Conservation (phyloP, 2,888 invertebrate genomes). For the Ectemnius continuus region DNA sequence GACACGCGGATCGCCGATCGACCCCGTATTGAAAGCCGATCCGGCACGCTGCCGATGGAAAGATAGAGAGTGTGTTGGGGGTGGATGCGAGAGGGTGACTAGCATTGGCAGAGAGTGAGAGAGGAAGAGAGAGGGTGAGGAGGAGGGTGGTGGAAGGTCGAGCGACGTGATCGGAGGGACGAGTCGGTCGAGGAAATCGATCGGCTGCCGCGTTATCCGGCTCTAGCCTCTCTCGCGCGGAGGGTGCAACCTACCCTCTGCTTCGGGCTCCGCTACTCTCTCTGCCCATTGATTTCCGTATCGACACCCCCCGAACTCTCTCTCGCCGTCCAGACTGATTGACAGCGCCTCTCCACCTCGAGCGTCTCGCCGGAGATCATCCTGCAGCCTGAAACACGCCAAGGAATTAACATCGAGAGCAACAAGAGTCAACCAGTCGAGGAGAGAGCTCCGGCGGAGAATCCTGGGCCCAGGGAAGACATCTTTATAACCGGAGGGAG, state of each 20-base stretch:
- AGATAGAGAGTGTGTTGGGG: conserved; percentile 9
- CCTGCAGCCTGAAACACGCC: background rate
- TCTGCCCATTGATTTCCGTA: conserved; percentile 64
- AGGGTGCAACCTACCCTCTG: conserved; percentile 20
- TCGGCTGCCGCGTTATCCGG: conserved; percentile 18
- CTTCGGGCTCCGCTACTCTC: conserved; percentile 8
- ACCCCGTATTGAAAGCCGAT: background rate
- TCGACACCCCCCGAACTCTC: conserved; percentile 54
- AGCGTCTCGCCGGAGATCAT: background rate
- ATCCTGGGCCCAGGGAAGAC: background rate
- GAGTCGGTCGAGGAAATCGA: conserved; percentile 24
- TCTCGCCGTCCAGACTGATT: conserved; percentile 14
- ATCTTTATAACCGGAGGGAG: background rate
- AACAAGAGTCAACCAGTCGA: background rate
- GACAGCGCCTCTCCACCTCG: background rate
- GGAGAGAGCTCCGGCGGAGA: background rate
- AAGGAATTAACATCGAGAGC: background rate
- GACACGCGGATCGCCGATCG: background rate
- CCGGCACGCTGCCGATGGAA: background rate
- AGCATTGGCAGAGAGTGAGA: background rate
- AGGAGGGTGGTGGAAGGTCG: no score
- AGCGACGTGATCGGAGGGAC: conserved; percentile 22
- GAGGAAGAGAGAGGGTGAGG: background rate
- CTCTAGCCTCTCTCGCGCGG: conserved; percentile 7
- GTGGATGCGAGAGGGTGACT: background rate